Evolutionary conservation across 1,140 invertebrate species (phyloP).

Genomic region (Galleria mellonella): DNA sequence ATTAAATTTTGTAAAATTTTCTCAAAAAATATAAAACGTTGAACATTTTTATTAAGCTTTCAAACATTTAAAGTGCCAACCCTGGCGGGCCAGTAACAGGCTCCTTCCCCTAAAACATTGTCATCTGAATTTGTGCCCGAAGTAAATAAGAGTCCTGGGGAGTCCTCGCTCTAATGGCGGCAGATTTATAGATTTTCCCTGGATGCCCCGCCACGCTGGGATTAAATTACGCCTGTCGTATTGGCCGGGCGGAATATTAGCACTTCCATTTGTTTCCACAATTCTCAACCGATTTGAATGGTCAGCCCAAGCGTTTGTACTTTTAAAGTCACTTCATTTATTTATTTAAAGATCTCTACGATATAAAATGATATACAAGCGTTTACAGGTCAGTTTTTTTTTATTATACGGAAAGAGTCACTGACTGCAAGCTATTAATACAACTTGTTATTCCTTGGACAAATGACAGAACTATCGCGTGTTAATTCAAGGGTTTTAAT

Average conservation of each 20-base stretch:
- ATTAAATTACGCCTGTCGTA: slow-evolving; percentile 67
- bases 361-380: background rate
- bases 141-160: slow-evolving; percentile 72
- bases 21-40: too few species aligned
- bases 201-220: slow-evolving; percentile 57
- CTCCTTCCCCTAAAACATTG: slow-evolving; percentile 72
- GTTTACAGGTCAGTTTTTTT: too few species aligned
- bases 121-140: slow-evolving; percentile 72
- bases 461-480: too few species aligned
- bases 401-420: too few species aligned
- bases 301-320: slow-evolving; percentile 9
- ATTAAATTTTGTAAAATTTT: too few species aligned
- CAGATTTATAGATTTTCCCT: slow-evolving; percentile 73
- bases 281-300: slow-evolving; percentile 36
- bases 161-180: slow-evolving; percentile 66
- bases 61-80: slow-evolving; percentile 20
- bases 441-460: too few species aligned
- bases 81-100: slow-evolving; percentile 59
- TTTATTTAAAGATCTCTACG: background rate
- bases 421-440: too few species aligned
- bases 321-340: too few species aligned
- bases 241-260: slow-evolving; percentile 65
- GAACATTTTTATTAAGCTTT: too few species aligned
- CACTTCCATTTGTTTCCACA: slow-evolving; percentile 60
- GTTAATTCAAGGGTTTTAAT: too few species aligned